Conservation (phyloP, 2,888 invertebrate species). For the Ashinkailepas kermadecensis region DNA sequence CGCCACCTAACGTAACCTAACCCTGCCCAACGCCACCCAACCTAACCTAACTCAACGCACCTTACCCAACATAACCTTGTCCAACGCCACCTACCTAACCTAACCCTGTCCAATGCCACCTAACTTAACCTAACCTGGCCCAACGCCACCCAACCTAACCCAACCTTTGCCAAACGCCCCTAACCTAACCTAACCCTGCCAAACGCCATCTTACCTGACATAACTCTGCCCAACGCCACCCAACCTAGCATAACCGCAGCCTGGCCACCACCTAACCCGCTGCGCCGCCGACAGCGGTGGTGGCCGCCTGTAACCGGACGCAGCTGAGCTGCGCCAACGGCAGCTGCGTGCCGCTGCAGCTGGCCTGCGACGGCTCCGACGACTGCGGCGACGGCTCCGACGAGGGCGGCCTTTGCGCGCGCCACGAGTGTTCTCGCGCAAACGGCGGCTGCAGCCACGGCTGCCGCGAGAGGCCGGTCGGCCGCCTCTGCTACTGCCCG, state of each 20-base stretch:
- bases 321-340: constrained; percentile 21
- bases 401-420: constrained; percentile 45
- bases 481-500: constrained; percentile 68
- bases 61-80: not conserved
- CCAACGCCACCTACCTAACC: not conserved
- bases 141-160: not conserved
- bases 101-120: not conserved
- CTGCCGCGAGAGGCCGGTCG: constrained; percentile 71
- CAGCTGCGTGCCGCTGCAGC: constrained; percentile 62
- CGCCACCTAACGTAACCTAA: too few species aligned
- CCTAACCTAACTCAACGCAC: too few species aligned
- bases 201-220: too few species aligned
- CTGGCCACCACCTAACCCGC: not conserved
- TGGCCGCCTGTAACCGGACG: not conserved
- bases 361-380: constrained; percentile 66
- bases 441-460: constrained; percentile 82
- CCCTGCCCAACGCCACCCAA: not conserved
- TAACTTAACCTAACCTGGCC: not conserved
- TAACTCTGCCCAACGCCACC: too few species aligned
- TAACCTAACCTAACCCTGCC: too few species aligned
- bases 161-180: too few species aligned
- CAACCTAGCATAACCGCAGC: too few species aligned
- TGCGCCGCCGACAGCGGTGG: not conserved
- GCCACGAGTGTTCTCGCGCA: constrained; percentile 41
- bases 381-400: constrained; percentile 72